These are phyloP conservation scores for Eurystomus glaucurus DNA, from an alignment of 2,797 vertebrate species.

Conservation along the genomic window DNA sequence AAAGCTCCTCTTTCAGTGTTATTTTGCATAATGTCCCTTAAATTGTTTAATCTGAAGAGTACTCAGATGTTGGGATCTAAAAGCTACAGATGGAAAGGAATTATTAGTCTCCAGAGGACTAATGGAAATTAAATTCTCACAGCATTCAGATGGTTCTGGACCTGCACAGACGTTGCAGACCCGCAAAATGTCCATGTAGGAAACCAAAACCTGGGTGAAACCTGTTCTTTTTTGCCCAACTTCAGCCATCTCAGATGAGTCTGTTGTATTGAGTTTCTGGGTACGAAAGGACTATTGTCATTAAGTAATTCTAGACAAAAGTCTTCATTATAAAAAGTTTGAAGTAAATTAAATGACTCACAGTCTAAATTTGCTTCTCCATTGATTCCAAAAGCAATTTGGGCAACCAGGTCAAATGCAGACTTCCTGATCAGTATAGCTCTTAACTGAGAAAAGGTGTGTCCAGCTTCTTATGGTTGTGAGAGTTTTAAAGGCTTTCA, in stretches of 20 bases:
- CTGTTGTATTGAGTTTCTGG: too few relatives aligned
- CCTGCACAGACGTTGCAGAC: background rate
- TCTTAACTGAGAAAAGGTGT: background rate
- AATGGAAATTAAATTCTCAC: background rate
- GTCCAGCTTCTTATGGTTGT: rapidly evolving
- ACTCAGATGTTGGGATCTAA: background rate
- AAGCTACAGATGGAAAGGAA: background rate
- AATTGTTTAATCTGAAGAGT: background rate
- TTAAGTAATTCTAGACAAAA: background rate
- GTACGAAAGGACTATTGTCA: background rate
- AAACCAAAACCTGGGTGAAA: background rate
- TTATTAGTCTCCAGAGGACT: background rate
- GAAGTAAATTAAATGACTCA: background rate
- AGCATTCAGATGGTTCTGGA: background rate
- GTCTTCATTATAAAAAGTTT: background rate
- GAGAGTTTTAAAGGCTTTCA: background rate
- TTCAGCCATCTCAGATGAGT: background rate
- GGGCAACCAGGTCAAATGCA: background rate
- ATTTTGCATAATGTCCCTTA: background rate
- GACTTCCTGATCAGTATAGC: background rate
- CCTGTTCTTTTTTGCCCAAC: background rate
- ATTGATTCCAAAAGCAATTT: background rate
- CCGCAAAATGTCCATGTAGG: background rate
- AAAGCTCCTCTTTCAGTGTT: background rate
- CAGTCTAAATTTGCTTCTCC: background rate